Conservation (phyloP, 2,113 vertebrate genomes). For the Manacus vitellinus region DNA sequence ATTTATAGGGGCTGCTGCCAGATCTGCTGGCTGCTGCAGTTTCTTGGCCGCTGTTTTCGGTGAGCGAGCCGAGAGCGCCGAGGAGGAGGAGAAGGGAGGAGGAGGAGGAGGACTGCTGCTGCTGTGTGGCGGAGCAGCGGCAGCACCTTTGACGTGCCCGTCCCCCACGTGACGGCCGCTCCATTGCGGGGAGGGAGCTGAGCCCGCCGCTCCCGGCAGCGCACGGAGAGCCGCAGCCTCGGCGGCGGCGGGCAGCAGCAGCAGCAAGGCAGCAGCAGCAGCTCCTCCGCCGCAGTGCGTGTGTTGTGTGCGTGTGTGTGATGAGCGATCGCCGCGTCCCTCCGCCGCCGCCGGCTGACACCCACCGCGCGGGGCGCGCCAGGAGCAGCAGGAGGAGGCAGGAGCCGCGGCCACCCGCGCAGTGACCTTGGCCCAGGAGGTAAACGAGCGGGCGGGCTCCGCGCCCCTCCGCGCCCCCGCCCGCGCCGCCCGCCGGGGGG, state of each 20-base stretch:
- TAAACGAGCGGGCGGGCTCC: slow-evolving; percentile 13
- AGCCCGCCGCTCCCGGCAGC: slow-evolving; percentile 45
- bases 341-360: slow-evolving; percentile 70
- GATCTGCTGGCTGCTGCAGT: slow-evolving; percentile 1
- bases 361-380: slow-evolving; percentile 48
- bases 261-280: not conserved
- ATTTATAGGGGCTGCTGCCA: not conserved
- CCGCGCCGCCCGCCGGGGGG: not conserved
- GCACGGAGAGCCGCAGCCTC: slow-evolving; percentile 44
- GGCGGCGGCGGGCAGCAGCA: not conserved
- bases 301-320: slow-evolving; percentile 45
- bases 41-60: not conserved
- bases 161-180: slow-evolving; percentile 71
- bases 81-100: not conserved
- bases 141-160: slow-evolving; percentile 67
- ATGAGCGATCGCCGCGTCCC: slow-evolving; percentile 65
- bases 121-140: slow-evolving; percentile 14
- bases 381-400: not conserved
- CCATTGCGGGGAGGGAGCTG: slow-evolving; percentile 52
- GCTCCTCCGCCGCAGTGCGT: slow-evolving; percentile 39
- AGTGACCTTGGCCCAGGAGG: slow-evolving; percentile 77
- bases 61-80: not conserved
- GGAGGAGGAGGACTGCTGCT: not conserved
- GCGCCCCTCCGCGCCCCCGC: not conserved
- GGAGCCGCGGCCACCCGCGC: slow-evolving; percentile 35